Evolutionary conservation across 1,140 invertebrate species (phyloP).

Genomic region (Calosoma granatense): DNA sequence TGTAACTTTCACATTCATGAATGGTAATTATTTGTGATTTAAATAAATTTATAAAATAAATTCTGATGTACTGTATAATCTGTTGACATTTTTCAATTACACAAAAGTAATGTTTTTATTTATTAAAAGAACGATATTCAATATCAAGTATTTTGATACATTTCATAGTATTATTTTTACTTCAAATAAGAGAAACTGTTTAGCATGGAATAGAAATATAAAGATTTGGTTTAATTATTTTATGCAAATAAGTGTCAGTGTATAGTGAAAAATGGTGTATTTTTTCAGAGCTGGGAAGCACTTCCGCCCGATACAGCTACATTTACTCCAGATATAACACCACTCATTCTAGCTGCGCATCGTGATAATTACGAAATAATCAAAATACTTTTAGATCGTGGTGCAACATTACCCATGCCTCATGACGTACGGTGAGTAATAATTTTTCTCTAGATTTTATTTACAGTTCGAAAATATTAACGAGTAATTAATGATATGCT

Average conservation of each 20-base stretch:
- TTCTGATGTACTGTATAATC: no score
- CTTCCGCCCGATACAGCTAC: conserved; percentile 80
- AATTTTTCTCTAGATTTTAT: neutral
- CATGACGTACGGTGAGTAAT: conserved; percentile 68
- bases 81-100: no score
- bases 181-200: no score
- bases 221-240: no score
- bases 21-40: no score
- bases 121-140: no score
- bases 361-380: conserved; percentile 98
- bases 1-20: neutral
- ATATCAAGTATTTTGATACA: no score
- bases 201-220: no score
- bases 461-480: neutral
- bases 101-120: no score
- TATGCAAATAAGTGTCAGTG: no score
- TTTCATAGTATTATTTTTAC: no score
- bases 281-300: conserved; percentile 78
- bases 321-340: conserved; percentile 95
- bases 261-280: conserved; percentile 9
- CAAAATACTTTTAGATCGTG: conserved; percentile 89
- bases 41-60: no score
- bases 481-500: neutral
- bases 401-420: conserved; percentile 76
- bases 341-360: conserved; percentile 90